Evolutionary conservation across 2,797 vertebrate genomes (phyloP).

Genomic region (Champsocephalus gunnari): DNA sequence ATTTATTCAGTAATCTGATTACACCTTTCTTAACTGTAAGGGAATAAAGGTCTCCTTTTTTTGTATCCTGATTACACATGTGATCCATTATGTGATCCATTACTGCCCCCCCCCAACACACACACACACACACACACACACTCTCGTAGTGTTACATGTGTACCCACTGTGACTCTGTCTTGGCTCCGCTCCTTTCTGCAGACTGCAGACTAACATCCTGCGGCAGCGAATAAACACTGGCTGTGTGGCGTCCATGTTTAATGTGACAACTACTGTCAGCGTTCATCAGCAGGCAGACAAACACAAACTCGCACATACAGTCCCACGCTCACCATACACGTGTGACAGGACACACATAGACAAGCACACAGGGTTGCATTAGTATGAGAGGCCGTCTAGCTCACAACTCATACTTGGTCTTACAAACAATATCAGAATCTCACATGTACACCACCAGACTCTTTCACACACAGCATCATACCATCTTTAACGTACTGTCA

Average conservation of each 20-base stretch:
- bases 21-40: too few relatives aligned
- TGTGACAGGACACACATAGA: neutral
- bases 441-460: too few relatives aligned
- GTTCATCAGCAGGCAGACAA: conserved; percentile 21
- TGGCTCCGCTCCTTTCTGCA: conserved; percentile 15
- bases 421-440: too few relatives aligned
- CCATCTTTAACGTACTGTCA: too few relatives aligned
- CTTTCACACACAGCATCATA: too few relatives aligned
- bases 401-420: too few relatives aligned
- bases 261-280: conserved; percentile 51
- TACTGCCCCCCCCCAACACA: neutral
- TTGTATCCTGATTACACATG: too few relatives aligned
- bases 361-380: conserved; percentile 3
- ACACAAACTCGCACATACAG: neutral
- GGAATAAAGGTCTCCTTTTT: too few relatives aligned
- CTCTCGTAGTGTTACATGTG: conserved; percentile 13
- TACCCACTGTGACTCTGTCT: conserved; percentile 19
- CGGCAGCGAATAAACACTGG: conserved; percentile 44
- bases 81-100: neutral
- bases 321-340: neutral
- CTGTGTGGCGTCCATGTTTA: conserved; percentile 43
- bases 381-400: too few relatives aligned
- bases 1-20: too few relatives aligned
- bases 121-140: neutral
- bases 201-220: conserved; percentile 33